A percentile compares a stretch with the other conserved stretches of the same genome.
phyloP scores from a whole-genome alignment of 2,888 invertebrate genomes.

The Rotaria magnacalcarata region DNA sequence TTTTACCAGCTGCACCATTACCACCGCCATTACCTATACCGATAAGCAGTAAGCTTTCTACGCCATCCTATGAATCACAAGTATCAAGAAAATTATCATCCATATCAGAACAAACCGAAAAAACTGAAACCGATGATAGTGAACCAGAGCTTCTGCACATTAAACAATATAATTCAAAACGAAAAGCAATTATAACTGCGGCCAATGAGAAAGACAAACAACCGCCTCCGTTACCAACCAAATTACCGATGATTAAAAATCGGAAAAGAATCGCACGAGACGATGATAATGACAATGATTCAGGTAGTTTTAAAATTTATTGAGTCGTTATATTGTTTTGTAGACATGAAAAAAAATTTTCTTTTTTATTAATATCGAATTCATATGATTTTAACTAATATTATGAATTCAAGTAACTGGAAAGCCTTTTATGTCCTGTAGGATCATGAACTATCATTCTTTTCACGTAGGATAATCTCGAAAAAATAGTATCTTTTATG shows the following conservation, averaged over 20 bases:
- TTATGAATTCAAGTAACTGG: too few species aligned
- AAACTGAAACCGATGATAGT: conserved; percentile 28
- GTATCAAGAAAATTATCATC: background rate
- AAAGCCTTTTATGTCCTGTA: too few species aligned
- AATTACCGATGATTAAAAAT: background rate
- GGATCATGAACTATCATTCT: too few species aligned
- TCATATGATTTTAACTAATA: too few species aligned
- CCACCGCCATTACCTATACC: background rate
- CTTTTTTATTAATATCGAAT: too few species aligned
- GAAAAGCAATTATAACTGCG: background rate
- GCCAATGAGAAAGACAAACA: background rate
- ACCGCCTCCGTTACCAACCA: background rate
- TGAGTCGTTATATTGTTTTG: too few species aligned
- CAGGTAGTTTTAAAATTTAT: background rate
- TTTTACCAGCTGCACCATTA: background rate
- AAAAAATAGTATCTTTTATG: too few species aligned
- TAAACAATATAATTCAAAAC: background rate
- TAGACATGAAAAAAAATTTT: too few species aligned
- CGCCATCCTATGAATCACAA: background rate
- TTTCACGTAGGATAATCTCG: too few species aligned
- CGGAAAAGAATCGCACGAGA: background rate
- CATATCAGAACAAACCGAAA: conserved; percentile 18
- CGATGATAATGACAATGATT: conserved; percentile 3
- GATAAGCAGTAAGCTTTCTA: background rate
- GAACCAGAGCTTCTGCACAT: conserved; percentile 20